Percentiles rank a stretch among this genome's conserved stretches.
Conservation (phyloP, 1,140 invertebrate species). For the Delia radicum region DNA sequence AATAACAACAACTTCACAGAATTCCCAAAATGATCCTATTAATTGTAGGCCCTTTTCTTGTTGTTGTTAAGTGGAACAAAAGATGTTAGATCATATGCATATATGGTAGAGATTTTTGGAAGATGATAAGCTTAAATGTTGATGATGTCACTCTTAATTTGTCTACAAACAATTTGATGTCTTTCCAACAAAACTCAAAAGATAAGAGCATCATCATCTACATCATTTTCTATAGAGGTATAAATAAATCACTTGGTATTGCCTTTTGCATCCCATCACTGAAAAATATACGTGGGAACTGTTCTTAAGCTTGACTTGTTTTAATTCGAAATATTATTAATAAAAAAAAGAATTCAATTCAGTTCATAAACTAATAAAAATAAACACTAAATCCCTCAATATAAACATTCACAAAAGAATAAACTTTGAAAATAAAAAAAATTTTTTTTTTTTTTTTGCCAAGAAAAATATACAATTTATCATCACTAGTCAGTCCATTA, state of each 20-base stretch:
- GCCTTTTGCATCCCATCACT: too few relatives aligned
- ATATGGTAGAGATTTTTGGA: background rate
- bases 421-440: background rate
- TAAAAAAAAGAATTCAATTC: background rate
- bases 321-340: background rate
- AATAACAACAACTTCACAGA: too few relatives aligned
- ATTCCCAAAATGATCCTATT: background rate
- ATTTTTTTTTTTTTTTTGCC: background rate
- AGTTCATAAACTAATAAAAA: background rate
- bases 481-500: background rate
- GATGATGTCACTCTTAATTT: conserved; percentile 1
- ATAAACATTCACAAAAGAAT: background rate
- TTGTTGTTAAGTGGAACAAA: background rate
- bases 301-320: background rate
- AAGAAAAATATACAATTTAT: background rate
- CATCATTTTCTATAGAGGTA: background rate
- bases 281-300: background rate
- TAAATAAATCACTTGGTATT: background rate
- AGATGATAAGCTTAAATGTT: background rate
- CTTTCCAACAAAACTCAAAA: background rate
- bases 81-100: background rate
- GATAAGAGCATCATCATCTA: background rate
- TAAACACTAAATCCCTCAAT: background rate
- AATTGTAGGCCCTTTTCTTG: background rate
- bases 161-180: background rate